Evolutionary conservation across 1,140 invertebrate species (phyloP).

Genomic region (Zaprionus gabonicus): DNA sequence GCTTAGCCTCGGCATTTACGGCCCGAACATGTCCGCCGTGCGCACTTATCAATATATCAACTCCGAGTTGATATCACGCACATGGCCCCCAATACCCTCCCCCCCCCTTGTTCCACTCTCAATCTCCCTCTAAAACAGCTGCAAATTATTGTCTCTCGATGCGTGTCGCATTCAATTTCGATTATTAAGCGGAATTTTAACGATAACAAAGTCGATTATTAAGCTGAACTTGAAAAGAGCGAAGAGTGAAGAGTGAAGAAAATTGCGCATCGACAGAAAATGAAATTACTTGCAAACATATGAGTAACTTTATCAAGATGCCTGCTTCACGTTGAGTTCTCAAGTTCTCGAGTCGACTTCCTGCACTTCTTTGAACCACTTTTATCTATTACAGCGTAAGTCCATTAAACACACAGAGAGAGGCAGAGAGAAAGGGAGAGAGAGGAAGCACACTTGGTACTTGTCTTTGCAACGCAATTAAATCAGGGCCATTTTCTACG

Average conservation of each 20-base stretch:
- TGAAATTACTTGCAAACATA: conserved; percentile 1
- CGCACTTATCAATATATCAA: conserved; percentile 32
- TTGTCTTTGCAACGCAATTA: conserved; percentile 13
- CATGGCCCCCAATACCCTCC: conserved; percentile 2
- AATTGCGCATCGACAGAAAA: conserved; percentile 8
- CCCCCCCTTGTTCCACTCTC: neutral
- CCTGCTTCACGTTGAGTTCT: too few species aligned
- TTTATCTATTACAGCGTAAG: conserved; percentile 5
- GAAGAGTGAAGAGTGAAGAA: neutral
- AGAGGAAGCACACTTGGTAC: neutral
- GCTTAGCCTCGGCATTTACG: conserved; percentile 16
- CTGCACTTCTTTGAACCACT: neutral
- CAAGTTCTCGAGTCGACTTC: conserved; percentile 1
- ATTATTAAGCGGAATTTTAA: conserved; percentile 12
- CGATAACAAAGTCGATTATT: neutral
- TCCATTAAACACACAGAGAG: neutral
- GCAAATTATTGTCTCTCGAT: conserved; percentile 15
- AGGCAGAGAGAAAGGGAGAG: neutral
- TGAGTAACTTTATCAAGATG: neutral
- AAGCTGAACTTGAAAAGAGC: neutral
- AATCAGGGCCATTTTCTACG: conserved; percentile 9
- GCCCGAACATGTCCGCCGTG: conserved; percentile 22
- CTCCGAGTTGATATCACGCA: conserved; percentile 9
- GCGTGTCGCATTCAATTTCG: conserved; percentile 8
- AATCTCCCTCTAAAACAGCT: neutral